These are phyloP conservation scores for Oxytorus armatus DNA, from an alignment of 2,888 invertebrate species.

Conservation along the genomic window DNA sequence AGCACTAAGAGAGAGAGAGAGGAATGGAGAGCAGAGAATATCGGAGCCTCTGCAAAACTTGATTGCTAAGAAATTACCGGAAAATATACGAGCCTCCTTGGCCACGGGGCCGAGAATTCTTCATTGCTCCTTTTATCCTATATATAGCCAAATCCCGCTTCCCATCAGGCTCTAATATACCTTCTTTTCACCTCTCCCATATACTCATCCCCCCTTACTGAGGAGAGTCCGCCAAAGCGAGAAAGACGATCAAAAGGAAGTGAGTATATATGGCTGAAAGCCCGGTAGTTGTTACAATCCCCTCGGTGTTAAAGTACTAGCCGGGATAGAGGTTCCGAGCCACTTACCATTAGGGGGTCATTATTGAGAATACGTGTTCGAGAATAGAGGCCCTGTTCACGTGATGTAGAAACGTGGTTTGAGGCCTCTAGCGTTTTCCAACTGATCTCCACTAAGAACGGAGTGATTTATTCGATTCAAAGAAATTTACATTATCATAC, in stretches of 20 bases:
- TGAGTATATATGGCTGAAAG: constrained; percentile 21
- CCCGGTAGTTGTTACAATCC: constrained; percentile 55
- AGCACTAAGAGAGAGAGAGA: constrained; percentile 25
- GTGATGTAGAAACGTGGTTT: constrained; percentile 10
- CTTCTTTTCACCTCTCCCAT: constrained; percentile 23
- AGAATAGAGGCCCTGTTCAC: constrained; percentile 14
- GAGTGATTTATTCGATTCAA: constrained; percentile 7
- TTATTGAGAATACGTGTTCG: constrained; percentile 59
- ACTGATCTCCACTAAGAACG: neutral
- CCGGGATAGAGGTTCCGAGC: constrained; percentile 16
- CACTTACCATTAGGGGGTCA: constrained; percentile 63
- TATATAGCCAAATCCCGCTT: too few relatives aligned
- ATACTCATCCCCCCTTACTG: constrained; percentile 27
- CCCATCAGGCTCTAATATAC: constrained; percentile 32
- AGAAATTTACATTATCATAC: constrained; percentile 1
- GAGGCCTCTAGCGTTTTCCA: constrained; percentile 8
- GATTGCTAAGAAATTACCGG: constrained; percentile 83
- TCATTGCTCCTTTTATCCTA: constrained; percentile 49
- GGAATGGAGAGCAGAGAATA: constrained; percentile 14
- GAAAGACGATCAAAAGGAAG: constrained; percentile 49
- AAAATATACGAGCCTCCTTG: constrained; percentile 73
- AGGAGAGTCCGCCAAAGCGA: constrained; percentile 18
- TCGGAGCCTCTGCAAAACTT: constrained; percentile 64
- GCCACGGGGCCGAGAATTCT: constrained; percentile 49
- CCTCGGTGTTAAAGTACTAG: constrained; percentile 46